Evolutionary conservation across 2,797 vertebrate species (phyloP), one percentile per base, ranked within the genome.

Genomic region (Pygocentrus nattereri): DNA sequence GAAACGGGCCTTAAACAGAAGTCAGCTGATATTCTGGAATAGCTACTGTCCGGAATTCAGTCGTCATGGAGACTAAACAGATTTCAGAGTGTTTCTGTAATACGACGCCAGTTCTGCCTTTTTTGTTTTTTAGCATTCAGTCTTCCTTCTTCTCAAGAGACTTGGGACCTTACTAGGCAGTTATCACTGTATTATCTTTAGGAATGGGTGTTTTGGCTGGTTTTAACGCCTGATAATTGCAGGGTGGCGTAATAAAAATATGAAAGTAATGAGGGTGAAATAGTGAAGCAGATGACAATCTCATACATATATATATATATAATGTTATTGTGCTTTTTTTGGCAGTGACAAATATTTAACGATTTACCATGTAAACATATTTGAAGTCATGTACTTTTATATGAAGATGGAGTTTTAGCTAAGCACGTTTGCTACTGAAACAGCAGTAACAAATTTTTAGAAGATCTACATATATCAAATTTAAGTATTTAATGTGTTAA

Each of bases 311-410:
- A 38, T 58, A 44, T 78, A n/a, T 10, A 83, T 15, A 38, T 58
- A 72, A 84, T 84, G 27, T 90, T 90, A 90, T 94, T 93, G 93
- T 89, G 6, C 82, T 86, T 84, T 19, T n/a, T 73, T 84, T 25
- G 71, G 89, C 89, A 89, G 88, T 91, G 87, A 87, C 90, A n/a
- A 79, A 85, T 52, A 86, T 78, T 88, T 81, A 87, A 34, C 73
- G 78, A 90, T 93, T 94, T 94, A 93, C 92, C 89, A 80, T 93
- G 89, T 93, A 93, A 94, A 93, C 87, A 88, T 81, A 77, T 76
- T 89, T 61, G 27, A 11, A 70, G 71, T 71, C 56, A 25, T 59
- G 70, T 67, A n/a, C 52, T 85, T 87, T 61, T 38, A 69, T 81
- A 74, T 88, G 62, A 87, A 85, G 78, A 73, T 54, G 15, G 30